Evolutionary conservation across 30 jellyfish, hydroid and myxozoan species (phyloP).

Genomic region (Aurelia sp.): DNA sequence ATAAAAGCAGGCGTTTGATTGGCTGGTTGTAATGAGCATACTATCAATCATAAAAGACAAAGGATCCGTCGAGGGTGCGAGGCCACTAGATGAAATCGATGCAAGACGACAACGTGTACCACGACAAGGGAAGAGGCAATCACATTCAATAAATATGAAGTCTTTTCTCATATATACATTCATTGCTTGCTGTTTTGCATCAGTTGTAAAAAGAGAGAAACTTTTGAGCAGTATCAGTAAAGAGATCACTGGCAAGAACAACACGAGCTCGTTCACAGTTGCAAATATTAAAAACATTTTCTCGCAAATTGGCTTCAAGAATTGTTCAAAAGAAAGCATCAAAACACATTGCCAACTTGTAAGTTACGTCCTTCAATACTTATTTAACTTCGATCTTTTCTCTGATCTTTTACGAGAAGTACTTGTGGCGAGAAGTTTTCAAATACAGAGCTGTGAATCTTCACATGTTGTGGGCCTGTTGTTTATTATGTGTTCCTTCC

Average conservation of each 20-base stretch:
- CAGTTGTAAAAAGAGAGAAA: slow-evolving; percentile 3
- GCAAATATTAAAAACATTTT: slow-evolving; percentile 6
- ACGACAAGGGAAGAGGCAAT: too few species aligned
- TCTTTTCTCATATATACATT: not conserved
- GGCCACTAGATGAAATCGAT: too few species aligned
- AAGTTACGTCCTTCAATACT: not conserved
- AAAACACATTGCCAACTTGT: slow-evolving; percentile 50
- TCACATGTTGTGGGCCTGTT: not conserved
- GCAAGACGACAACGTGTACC: too few species aligned
- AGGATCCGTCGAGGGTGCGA: too few species aligned
- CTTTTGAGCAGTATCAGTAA: slow-evolving; percentile 7
- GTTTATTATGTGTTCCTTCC: too few species aligned
- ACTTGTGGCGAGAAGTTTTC: not conserved
- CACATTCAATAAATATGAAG: slow-evolving; percentile 12
- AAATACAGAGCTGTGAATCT: too few species aligned
- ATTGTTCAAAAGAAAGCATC: slow-evolving; percentile 3
- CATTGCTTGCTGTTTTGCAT: not conserved
- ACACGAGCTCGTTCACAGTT: slow-evolving; percentile 29
- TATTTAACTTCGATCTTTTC: not conserved
- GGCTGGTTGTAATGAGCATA: too few species aligned
- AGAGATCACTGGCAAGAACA: slow-evolving; percentile 21
- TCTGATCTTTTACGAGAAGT: not conserved
- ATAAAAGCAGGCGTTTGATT: too few species aligned
- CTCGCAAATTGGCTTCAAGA: slow-evolving; percentile 49
- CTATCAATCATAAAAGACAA: too few species aligned